Percentiles rank a stretch among this genome's conserved stretches.
Conservation (phyloP, 1,140 invertebrate genomes). For the Drosophila nebulosa region DNA sequence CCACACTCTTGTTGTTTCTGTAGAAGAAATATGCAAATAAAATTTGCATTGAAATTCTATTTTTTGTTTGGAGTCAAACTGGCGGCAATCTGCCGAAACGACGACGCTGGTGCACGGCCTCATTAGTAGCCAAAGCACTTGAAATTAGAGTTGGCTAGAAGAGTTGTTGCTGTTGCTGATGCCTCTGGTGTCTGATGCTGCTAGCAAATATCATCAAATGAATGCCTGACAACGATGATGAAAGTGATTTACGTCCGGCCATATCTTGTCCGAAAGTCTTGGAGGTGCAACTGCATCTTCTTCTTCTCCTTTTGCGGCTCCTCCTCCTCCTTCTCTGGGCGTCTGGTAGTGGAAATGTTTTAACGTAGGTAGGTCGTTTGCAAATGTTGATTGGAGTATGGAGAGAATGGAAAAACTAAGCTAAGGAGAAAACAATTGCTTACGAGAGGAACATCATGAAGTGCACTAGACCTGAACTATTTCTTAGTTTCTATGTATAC, state of each 20-base stretch:
- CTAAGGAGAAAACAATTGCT: conserved; percentile 40
- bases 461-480: conserved; percentile 65
- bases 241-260: conserved; percentile 67
- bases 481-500: conserved; percentile 12
- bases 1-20: conserved; percentile 55
- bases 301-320: no score
- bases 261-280: not conserved
- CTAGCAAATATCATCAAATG: not conserved
- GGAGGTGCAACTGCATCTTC: conserved; percentile 23
- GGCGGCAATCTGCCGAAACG: conserved; percentile 12
- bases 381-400: not conserved
- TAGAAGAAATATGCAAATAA: conserved; percentile 49
- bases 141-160: conserved; percentile 48
- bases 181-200: no score
- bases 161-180: not conserved
- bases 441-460: conserved; percentile 52
- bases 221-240: conserved; percentile 39
- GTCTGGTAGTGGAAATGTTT: conserved; percentile 35
- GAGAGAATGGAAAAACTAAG: conserved; percentile 14
- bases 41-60: conserved; percentile 44
- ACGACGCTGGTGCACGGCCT: conserved; percentile 36
- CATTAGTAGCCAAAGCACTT: conserved; percentile 49
- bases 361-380: conserved; percentile 9
- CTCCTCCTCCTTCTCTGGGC: conserved; percentile 7
- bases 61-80: conserved; percentile 12